Evolutionary conservation across 2,888 invertebrate genomes (phyloP).

Genomic region (Criorhina ranunculi): DNA sequence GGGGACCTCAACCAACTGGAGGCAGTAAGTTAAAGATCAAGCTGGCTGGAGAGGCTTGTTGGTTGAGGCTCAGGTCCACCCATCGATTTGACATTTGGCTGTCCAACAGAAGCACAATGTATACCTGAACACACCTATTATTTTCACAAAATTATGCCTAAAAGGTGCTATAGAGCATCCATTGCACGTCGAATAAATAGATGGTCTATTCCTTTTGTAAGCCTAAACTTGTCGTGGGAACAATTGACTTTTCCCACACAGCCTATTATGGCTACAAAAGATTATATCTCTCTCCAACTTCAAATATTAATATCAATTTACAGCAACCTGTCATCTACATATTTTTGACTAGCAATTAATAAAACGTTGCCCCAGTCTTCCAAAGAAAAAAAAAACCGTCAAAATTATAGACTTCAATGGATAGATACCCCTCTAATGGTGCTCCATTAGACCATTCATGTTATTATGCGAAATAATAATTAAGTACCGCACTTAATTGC

Average conservation of each 20-base stretch:
- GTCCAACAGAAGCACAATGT: too few species aligned
- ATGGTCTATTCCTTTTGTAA: too few species aligned
- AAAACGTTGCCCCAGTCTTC: conserved; percentile 14
- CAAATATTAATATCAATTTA: background rate
- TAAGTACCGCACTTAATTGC: conserved; percentile 40
- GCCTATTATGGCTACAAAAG: background rate
- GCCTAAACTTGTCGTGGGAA: too few species aligned
- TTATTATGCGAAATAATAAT: conserved; percentile 39
- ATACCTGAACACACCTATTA: too few species aligned
- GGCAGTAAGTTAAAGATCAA: too few species aligned
- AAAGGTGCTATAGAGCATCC: too few species aligned
- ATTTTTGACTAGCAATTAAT: conserved; percentile 21
- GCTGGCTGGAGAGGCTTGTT: too few species aligned
- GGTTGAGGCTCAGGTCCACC: too few species aligned
- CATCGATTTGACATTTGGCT: too few species aligned
- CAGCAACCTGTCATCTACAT: conserved; percentile 27
- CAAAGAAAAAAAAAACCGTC: background rate
- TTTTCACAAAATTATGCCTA: too few species aligned
- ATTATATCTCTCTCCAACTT: background rate
- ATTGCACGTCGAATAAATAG: too few species aligned
- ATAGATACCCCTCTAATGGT: conserved; percentile 11
- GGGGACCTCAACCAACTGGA: too few species aligned
- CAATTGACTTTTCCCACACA: background rate
- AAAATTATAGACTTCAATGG: conserved; percentile 22
- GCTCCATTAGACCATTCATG: conserved; percentile 6